Evolutionary conservation across 2,888 invertebrate genomes (phyloP).

Genomic region (Caenorhabditis wallacei): DNA sequence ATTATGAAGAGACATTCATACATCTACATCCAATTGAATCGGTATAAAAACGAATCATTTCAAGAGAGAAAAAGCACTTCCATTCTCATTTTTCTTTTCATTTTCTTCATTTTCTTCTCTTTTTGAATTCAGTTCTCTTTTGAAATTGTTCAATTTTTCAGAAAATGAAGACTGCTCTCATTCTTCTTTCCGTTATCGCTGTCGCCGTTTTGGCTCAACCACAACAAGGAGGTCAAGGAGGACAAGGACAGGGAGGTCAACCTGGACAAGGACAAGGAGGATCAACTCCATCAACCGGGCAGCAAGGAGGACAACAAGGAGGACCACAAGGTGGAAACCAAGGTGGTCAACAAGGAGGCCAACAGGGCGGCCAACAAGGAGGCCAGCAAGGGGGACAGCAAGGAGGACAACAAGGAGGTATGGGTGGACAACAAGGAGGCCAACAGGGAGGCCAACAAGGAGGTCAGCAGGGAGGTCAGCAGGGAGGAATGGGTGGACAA

Average conservation of each 20-base stretch:
- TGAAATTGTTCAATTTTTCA: too few species aligned
- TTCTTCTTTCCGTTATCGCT: conserved; percentile 46
- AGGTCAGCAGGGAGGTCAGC: conserved; percentile 25
- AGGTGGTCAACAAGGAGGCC: conserved; percentile 14
- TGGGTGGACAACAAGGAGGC: conserved; percentile 26
- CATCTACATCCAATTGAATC: conserved; percentile 35
- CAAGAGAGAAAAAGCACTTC: conserved; percentile 6
- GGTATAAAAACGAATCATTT: conserved; percentile 37
- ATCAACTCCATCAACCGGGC: not conserved
- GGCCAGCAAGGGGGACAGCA: conserved; percentile 36
- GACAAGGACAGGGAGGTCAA: conserved; percentile 19
- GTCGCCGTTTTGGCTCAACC: conserved; percentile 49
- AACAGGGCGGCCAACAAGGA: conserved; percentile 25
- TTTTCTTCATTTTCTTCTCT: not conserved
- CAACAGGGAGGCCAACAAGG: conserved; percentile 40
- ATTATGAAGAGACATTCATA: conserved; percentile 37
- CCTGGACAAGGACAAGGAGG: conserved; percentile 8
- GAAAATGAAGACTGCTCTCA: conserved; percentile 35
- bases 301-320: conserved; percentile 34
- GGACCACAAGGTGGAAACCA: conserved; percentile 25
- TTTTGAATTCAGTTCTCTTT: not conserved
- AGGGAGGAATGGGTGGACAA: conserved; percentile 23
- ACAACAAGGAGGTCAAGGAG: conserved; percentile 29
- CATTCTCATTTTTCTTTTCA: not conserved
- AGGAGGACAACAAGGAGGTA: conserved; percentile 36